A percentile compares a stretch with the other conserved stretches of the same genome.
Conservation (phyloP, 2,797 vertebrate genomes). For the Lacerta agilis region DNA sequence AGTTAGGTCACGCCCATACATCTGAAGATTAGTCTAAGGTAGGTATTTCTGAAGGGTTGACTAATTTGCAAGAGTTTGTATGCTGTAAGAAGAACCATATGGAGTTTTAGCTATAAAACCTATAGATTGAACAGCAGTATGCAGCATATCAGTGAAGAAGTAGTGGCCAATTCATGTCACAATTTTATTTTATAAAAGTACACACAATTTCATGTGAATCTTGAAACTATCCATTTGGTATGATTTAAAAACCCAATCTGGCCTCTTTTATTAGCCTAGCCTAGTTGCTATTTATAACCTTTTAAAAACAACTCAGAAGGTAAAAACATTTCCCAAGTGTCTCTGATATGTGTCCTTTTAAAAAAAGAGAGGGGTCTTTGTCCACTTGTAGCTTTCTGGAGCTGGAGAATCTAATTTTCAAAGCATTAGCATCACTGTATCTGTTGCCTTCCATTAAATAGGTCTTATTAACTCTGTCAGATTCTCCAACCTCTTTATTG, state of each 20-base stretch:
- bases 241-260: neutral
- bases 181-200: neutral
- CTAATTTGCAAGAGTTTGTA: neutral
- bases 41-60: neutral
- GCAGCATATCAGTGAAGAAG: neutral
- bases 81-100: neutral
- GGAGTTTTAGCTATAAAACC: neutral
- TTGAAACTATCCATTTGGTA: neutral
- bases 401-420: slow-evolving; percentile 61
- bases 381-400: slow-evolving; percentile 45
- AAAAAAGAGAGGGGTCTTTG: neutral
- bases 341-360: neutral
- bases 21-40: neutral
- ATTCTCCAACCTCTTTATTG: slow-evolving; percentile 69
- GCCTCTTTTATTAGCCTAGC: neutral
- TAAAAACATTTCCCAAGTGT: neutral
- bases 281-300: neutral
- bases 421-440: slow-evolving; percentile 64
- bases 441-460: slow-evolving; percentile 71
- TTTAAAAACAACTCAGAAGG: neutral
- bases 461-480: slow-evolving; percentile 71
- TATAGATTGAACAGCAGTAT: neutral
- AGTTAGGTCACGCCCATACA: neutral
- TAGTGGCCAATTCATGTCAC: neutral
- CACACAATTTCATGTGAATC: neutral